phyloP scores from a whole-genome alignment of 2,888 invertebrate species.

The Nemurella pictetii region DNA sequence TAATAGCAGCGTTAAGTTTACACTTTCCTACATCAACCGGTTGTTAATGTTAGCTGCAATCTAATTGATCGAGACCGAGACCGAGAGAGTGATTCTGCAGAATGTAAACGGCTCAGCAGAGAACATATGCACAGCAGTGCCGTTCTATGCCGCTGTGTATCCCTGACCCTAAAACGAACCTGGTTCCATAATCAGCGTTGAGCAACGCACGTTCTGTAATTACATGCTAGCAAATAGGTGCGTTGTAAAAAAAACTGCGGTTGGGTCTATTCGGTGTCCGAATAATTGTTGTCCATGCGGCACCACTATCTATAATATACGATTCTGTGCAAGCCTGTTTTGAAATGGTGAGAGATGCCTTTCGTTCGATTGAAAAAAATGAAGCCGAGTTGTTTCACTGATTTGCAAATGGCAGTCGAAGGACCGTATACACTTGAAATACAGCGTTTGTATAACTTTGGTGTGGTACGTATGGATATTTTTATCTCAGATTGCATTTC shows the following conservation, averaged over 20 bases:
- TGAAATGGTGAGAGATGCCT: not conserved
- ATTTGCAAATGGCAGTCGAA: not conserved
- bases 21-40: too few relatives aligned
- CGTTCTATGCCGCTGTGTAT: not conserved
- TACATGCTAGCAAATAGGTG: not conserved
- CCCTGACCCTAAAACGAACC: constrained; percentile 4
- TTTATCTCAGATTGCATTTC: not conserved
- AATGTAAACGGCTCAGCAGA: not conserved
- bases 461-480: too few relatives aligned
- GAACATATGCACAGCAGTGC: not conserved
- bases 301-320: not conserved
- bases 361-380: not conserved
- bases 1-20: too few relatives aligned
- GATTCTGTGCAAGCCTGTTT: not conserved
- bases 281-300: not conserved
- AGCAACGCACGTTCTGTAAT: not conserved
- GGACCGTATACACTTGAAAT: not conserved
- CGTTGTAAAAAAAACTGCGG: not conserved
- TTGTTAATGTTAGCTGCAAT: not conserved
- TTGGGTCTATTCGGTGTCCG: not conserved
- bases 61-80: not conserved
- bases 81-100: not conserved
- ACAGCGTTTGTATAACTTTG: not conserved
- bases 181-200: not conserved
- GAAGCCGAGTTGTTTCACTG: not conserved